Evolutionary conservation across 2,797 vertebrate genomes (phyloP).

Genomic region (Anisognathus igniventris): DNA sequence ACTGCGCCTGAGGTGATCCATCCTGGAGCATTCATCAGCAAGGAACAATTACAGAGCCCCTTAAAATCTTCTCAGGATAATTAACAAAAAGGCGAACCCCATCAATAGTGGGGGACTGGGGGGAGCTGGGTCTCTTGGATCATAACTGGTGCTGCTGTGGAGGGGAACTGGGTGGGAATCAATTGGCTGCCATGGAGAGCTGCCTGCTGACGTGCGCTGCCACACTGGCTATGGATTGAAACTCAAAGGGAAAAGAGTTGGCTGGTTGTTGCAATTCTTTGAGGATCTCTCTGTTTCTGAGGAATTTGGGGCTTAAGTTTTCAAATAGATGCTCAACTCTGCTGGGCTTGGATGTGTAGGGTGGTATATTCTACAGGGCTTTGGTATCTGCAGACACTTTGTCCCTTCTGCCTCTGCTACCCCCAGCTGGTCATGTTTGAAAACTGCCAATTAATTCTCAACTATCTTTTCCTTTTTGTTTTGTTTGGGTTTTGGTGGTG

Average conservation of each 20-base stretch:
- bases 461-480: not conserved
- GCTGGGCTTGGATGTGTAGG: accelerated
- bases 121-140: not conserved
- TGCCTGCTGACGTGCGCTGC: not conserved
- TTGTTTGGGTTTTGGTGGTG: not conserved
- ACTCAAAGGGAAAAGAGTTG: not conserved
- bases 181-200: not conserved
- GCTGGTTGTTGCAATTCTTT: not conserved
- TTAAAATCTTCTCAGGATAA: not conserved
- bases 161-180: not conserved
- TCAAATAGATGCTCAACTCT: accelerated
- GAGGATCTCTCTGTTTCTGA: not conserved
- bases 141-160: not conserved
- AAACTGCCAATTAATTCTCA: not conserved
- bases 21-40: not conserved
- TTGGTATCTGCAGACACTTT: not conserved
- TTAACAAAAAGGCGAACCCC: not conserved
- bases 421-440: not conserved
- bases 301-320: not conserved
- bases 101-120: not conserved
- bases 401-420: accelerated
- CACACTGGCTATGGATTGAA: not conserved
- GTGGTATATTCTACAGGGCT: accelerated
- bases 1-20: not conserved
- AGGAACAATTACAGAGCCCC: not conserved